phyloP scores from a whole-genome alignment of 1,140 invertebrate species.

The Lordiphosa mommai region DNA sequence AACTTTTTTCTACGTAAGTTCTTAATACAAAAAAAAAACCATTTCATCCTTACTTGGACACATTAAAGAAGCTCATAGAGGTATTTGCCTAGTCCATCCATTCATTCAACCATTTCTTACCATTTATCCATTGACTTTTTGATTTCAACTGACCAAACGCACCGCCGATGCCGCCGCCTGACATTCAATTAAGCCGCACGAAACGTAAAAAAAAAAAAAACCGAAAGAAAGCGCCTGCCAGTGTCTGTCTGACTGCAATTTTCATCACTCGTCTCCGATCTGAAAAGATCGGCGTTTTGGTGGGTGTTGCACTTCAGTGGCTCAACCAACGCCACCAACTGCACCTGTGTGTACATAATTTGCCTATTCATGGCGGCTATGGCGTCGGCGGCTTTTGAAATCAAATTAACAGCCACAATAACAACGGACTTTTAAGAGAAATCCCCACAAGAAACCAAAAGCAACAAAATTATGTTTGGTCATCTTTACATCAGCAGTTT shows the following conservation, averaged over 20 bases:
- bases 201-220: slow-evolving; percentile 31
- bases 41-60: no score
- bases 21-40: no score
- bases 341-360: slow-evolving; percentile 68
- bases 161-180: slow-evolving; percentile 21
- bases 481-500: slow-evolving; percentile 66
- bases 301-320: slow-evolving; percentile 53
- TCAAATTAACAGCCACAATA: slow-evolving; percentile 58
- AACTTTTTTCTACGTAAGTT: no score
- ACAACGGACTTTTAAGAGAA: slow-evolving; percentile 14
- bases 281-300: slow-evolving; percentile 33
- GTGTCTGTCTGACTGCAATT: slow-evolving; percentile 45
- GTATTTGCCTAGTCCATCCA: not conserved
- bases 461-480: slow-evolving; percentile 56
- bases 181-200: slow-evolving; percentile 59
- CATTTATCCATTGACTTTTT: not conserved
- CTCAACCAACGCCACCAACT: slow-evolving; percentile 21
- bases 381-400: slow-evolving; percentile 57
- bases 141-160: slow-evolving; percentile 20
- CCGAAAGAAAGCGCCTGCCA: slow-evolving; percentile 29
- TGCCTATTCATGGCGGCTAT: slow-evolving; percentile 55
- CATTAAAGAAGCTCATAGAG: not conserved
- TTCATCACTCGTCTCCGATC: slow-evolving; percentile 24
- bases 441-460: not conserved
- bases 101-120: no score